Evolutionary conservation across 2,888 invertebrate genomes (phyloP).

Genomic region (Apamea epomidion): DNA sequence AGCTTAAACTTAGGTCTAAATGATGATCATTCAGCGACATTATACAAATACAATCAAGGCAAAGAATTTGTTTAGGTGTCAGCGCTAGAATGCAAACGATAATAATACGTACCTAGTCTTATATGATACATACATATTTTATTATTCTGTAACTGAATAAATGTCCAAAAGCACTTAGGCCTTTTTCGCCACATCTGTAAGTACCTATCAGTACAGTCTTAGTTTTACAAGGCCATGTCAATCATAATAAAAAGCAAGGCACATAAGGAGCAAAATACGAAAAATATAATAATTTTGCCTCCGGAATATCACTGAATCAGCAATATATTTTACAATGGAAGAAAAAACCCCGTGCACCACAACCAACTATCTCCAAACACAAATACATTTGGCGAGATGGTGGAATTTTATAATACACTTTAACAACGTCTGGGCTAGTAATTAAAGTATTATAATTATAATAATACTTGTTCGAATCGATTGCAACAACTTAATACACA

Average conservation of each 20-base stretch:
- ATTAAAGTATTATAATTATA: slow-evolving; percentile 3
- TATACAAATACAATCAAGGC: too few species aligned
- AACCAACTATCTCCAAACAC: neutral
- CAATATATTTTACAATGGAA: neutral
- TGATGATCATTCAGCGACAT: neutral
- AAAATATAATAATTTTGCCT: neutral
- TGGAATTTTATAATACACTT: slow-evolving; percentile 1
- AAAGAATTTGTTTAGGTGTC: neutral
- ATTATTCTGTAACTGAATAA: neutral
- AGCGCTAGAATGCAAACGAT: neutral
- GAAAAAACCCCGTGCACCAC: too few species aligned
- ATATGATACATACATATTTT: neutral
- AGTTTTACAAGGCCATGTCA: neutral
- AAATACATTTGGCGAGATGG: neutral
- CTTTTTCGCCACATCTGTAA: neutral
- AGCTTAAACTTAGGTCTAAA: neutral
- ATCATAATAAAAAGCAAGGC: neutral
- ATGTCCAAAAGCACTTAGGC: neutral
- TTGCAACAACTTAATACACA: slow-evolving; percentile 15
- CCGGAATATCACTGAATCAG: neutral
- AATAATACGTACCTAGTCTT: neutral
- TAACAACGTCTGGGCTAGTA: neutral
- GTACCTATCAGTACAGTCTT: neutral
- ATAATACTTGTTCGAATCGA: slow-evolving; percentile 15
- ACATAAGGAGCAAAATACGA: neutral